Base-by-base conservation (phyloP, 2,888 invertebrate genomes). In the Nephrotoma appendiculata region DNA sequence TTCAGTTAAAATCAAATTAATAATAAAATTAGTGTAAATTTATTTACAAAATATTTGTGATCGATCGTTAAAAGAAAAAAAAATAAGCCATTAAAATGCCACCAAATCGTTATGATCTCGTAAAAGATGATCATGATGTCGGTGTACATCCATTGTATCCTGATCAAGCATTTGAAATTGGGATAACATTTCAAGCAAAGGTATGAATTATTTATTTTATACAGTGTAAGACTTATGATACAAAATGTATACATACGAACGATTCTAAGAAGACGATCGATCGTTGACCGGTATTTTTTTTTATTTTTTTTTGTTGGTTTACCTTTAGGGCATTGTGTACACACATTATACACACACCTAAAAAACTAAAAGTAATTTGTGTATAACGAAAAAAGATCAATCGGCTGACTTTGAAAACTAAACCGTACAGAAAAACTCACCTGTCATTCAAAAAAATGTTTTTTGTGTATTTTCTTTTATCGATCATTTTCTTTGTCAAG, bases 131-230 rank as follows among this genome's bases (percentile, higher is more conserved):
- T 89, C 96, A 95, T 91, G 98, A 98, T 92, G 71, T 71, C 9
- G 95, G 96, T 87, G 94, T 97, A 90, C 96, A 98, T 90, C 98
- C 98, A 9, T 92, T 98, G 88, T 97, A 98, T 92, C 95, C 97
- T 86, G 98, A 98, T 88, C 97, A 98, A 91, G 98, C 98, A 87
- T 98, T 98, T 92, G 86, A 87, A 41, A 42, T 44, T 85, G 98
- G 98, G 89, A 97, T 98, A 91, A 94, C 95, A 89, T 98, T 98
- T 92, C 96, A 96, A 91, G 98, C 97, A 89, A 98, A 98, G 96
- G 98, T 98, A 93, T 92, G 85, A 45, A 15, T 71, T 71, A 71
- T 71, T 48, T 71, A 71, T 71, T 52, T 31, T 52, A 71, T 71
- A 71, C 71, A 71, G 71, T 71, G 7, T 71, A 71, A 71, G 71